Base-by-base conservation (phyloP, 2,113 vertebrate species). In the Passer domesticus region DNA sequence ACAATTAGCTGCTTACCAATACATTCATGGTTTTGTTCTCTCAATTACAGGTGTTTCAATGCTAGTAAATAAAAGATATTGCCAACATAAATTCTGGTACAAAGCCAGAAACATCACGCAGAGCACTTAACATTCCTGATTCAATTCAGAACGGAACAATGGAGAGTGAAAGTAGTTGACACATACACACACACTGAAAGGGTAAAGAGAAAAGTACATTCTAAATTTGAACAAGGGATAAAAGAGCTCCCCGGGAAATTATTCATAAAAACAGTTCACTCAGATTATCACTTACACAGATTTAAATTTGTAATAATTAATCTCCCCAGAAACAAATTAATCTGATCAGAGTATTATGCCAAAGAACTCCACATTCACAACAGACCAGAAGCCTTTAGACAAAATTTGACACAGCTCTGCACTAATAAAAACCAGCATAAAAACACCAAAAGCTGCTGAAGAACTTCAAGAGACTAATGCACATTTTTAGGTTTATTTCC, bases 31-130 rank as follows among this genome's bases (percentile, higher is more conserved):
- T 85, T 67, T 55, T 75, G 19, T 52, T 79, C 55, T 91, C 70
- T 83, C 49, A 46, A 53, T 84, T 89, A 77, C 17, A 90, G 62
- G 7, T 53, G 10, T 33, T 93, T 93, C 53, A 87, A 79, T 63
- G 22, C 55, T 94, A 93, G 43, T 39, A 93, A 95, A 92, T 80
- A 95, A 63, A 91, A 93, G 53, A 68, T 55, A 74, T 44, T 56
- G 73, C 28, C 82, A 90, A 90, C 24, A 58, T 15, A 16, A 87
- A 73, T 25, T 52, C 72, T 70, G 59, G 43, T 79, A 52, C 55
- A 89, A 72, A 90, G 86, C 47, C 94, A 95, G 70, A 87, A 92
- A 74, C 35, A 62, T 55, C 64, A 92, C 0, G 2, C 55, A 95
- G 82, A 75, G 81, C 84, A 92, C 6, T 58, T 79, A 85, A 75